phyloP scores from a whole-genome alignment of 2,797 vertebrate genomes.

The Cetoscarus ocellatus region DNA sequence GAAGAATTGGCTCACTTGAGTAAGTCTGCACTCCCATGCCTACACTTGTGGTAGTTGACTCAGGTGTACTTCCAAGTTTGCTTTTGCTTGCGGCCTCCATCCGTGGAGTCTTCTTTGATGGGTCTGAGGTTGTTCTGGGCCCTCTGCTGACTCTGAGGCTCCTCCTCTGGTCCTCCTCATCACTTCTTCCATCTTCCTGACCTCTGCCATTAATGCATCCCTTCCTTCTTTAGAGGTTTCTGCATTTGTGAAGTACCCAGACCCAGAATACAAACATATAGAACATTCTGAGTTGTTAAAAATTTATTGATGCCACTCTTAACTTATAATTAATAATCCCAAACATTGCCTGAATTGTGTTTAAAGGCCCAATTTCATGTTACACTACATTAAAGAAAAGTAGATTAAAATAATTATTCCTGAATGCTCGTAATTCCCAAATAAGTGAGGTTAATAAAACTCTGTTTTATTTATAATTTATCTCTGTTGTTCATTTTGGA shows the following conservation, averaged over 20 bases:
- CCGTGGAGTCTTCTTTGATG: neutral
- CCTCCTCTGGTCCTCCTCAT: neutral
- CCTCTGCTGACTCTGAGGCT: conserved; percentile 1
- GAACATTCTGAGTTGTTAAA: no score
- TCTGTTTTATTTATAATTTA: no score
- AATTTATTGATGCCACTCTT: no score
- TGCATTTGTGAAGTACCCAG: neutral
- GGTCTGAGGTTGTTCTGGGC: neutral
- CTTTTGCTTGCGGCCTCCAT: neutral
- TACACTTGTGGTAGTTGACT: neutral
- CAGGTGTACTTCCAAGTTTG: neutral
- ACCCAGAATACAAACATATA: neutral
- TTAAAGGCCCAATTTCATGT: no score
- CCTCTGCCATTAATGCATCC: neutral
- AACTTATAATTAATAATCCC: no score
- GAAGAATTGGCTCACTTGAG: neutral
- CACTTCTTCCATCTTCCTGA: conserved; percentile 2
- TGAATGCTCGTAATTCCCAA: no score
- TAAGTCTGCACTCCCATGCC: neutral
- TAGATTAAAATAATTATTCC: no score
- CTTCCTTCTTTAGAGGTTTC: neutral
- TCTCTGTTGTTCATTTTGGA: no score
- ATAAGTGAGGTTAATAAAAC: no score
- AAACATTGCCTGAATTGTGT: no score
- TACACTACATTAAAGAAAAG: no score